These are phyloP conservation scores for Aradus depressus DNA, from an alignment of 2,888 invertebrate species.

Conservation along the genomic window DNA sequence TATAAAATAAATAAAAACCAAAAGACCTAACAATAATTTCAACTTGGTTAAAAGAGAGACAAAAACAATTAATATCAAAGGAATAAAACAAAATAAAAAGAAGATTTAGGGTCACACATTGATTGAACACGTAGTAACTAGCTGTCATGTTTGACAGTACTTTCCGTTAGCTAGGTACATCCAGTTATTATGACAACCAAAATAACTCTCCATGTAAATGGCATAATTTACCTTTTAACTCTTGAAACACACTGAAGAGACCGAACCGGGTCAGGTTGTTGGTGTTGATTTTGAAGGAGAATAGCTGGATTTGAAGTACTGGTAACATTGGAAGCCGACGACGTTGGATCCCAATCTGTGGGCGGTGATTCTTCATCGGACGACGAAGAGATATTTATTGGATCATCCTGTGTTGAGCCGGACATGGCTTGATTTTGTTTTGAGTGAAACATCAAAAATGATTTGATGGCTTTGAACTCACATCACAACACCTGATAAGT, in stretches of 20 bases:
- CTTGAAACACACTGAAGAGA: constrained; percentile 13
- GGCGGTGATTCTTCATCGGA: neutral
- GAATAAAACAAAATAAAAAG: too few species aligned
- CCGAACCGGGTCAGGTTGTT: constrained; percentile 8
- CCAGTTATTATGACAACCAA: too few species aligned
- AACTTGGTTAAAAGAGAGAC: too few species aligned
- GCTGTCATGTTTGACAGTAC: too few species aligned
- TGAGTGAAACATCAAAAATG: neutral
- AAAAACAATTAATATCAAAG: too few species aligned
- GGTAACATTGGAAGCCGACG: neutral
- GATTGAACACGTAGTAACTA: too few species aligned
- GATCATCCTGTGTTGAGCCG: neutral
- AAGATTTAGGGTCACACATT: too few species aligned
- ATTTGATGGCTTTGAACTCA: too few species aligned
- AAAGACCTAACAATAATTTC: too few species aligned
- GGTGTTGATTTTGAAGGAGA: constrained; percentile 2
- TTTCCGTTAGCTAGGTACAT: too few species aligned
- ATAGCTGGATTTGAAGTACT: constrained; percentile 1
- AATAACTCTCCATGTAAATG: too few species aligned
- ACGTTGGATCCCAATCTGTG: constrained; percentile 8
- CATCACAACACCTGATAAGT: neutral
- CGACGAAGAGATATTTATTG: neutral
- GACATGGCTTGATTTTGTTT: constrained; percentile 1
- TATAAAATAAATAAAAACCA: too few species aligned
- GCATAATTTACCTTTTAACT: constrained; percentile 14